phyloP scores from a whole-genome alignment of 1,140 invertebrate species.

The Andricus grossulariae region DNA sequence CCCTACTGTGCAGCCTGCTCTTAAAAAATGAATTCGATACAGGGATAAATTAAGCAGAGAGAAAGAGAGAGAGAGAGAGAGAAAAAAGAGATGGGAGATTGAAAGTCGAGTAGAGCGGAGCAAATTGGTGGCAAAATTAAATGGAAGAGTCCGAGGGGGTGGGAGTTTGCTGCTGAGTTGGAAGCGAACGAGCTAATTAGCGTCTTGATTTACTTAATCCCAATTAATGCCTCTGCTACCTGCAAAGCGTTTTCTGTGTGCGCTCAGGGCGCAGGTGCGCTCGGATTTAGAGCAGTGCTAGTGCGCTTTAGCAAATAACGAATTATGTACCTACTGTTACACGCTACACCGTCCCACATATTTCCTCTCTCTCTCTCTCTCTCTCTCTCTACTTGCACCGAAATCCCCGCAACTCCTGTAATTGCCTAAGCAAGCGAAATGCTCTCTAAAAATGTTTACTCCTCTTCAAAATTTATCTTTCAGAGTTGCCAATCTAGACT shows the following conservation, averaged over 20 bases:
- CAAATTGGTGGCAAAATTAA: constrained; percentile 73
- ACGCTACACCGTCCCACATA: constrained; percentile 41
- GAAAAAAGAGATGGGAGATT: constrained; percentile 10
- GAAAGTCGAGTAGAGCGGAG: constrained; percentile 41
- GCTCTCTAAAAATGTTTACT: constrained; percentile 45
- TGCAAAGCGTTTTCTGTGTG: constrained; percentile 49
- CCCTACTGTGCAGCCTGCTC: no score
- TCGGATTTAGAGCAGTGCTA: constrained; percentile 51
- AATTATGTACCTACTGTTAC: constrained; percentile 71
- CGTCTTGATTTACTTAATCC: constrained; percentile 78
- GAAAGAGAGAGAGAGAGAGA: constrained; percentile 31
- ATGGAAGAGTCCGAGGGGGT: constrained; percentile 54
- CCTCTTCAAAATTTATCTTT: constrained; percentile 46
- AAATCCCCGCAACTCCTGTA: constrained; percentile 45
- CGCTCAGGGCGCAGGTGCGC: constrained; percentile 50
- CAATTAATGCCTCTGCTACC: constrained; percentile 73
- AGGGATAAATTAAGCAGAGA: constrained; percentile 43
- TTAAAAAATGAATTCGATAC: neutral
- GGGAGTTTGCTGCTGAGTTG: constrained; percentile 52
- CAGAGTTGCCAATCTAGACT: neutral
- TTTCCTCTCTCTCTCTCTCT: no score
- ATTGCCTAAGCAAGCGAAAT: constrained; percentile 44
- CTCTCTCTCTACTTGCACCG: neutral
- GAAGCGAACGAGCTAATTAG: constrained; percentile 73
- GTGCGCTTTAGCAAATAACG: constrained; percentile 69